Evolutionary conservation across 2,797 vertebrate genomes (phyloP), one percentile per base, ranked within the genome.

Genomic region (Gymnoscopelus microlampas): DNA sequence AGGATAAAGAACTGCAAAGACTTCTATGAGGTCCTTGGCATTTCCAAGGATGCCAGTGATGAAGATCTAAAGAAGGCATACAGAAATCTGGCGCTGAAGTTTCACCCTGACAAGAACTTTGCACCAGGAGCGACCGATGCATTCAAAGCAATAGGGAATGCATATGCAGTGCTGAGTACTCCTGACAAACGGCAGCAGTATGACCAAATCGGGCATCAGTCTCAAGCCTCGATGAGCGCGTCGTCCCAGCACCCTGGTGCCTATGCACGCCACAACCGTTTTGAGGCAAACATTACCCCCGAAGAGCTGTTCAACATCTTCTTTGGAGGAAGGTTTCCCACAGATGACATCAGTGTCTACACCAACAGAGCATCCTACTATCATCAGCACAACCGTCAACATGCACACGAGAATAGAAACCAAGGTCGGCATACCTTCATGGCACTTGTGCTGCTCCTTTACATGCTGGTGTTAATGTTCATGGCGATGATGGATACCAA

Each of bases 281-380:
- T 98, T 0, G 97, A 99, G 89, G 95, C 96, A 0, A 97, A 99
- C 87, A 97, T 99, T 80, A 97, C 97, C n/a, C 97, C 98, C 0
- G 97, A 99, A 83, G 98, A 99, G 70, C 94, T 99, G 79, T 99
- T 99, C 84, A 99, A 99, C 61, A 95, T 98, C 81, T 99, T 99
- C 87, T 99, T 99, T 57, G 96, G 96, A 49, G 98, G 97, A 66
- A 92, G 96, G 73, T 98, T 98, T 76, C 97, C 98, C 69, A 97
- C 96, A 93, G 96, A 97, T 97, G 80, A 98, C 63, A 95, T 99
- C 88, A 97, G 97, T 19, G 96, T 96, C 89, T 98, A 97, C 93
- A 96, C 96, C 78, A 96, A 94, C 74, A 90, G 96, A 83, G 91
- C 95, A 78, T 92, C 95, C 72, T 97, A 98, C 71, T 81, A 94